These are phyloP conservation scores for Lasioglossum marginatum DNA, from an alignment of 2,888 invertebrate species.

Conservation along the genomic window DNA sequence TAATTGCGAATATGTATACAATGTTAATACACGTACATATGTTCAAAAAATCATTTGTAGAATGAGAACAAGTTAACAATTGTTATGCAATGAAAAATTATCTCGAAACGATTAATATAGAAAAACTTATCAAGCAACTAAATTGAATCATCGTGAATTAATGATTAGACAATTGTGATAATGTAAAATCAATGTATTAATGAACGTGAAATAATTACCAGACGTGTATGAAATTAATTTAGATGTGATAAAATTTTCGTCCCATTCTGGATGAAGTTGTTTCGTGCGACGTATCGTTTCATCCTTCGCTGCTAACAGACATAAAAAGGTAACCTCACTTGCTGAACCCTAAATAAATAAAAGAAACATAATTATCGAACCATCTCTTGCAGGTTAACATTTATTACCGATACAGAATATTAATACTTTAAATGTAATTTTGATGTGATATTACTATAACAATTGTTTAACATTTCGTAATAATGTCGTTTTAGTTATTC, in stretches of 20 bases:
- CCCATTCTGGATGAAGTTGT: constrained; percentile 86
- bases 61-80: neutral
- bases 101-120: too few species aligned
- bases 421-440: neutral
- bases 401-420: neutral
- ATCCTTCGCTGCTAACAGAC: constrained; percentile 91
- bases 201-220: constrained; percentile 77
- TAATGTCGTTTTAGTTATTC: neutral
- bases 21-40: too few species aligned
- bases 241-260: constrained; percentile 88
- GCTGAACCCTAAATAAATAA: constrained; percentile 91
- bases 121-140: neutral
- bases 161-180: neutral
- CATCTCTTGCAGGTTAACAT: neutral
- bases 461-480: neutral
- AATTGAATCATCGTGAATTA: neutral
- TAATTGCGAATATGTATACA: too few species aligned
- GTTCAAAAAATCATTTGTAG: neutral
- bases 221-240: constrained; percentile 94
- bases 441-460: neutral
- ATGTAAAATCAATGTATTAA: neutral
- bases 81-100: neutral
- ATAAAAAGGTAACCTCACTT: constrained; percentile 94
- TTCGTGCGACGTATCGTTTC: constrained; percentile 87
- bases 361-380: neutral